Evolutionary conservation across 2,113 vertebrate species (phyloP).

Genomic region (Balaeniceps rex): DNA sequence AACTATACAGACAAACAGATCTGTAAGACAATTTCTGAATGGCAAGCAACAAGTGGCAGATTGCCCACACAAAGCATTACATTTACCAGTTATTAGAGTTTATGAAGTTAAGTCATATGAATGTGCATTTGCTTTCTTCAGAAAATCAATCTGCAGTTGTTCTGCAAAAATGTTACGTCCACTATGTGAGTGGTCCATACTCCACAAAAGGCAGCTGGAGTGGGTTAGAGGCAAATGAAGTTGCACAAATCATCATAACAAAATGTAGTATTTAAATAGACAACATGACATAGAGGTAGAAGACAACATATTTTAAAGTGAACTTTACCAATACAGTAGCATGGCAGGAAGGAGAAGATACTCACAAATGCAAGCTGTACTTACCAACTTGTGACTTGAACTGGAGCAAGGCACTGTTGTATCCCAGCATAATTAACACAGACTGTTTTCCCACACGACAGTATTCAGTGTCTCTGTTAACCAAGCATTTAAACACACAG

Average conservation of each 20-base stretch:
- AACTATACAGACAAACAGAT: background rate
- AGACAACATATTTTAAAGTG: background rate
- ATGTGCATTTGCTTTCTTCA: background rate
- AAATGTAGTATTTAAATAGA: background rate
- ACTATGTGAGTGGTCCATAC: background rate
- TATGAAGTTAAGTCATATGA: background rate
- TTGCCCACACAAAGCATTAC: background rate
- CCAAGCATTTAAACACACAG: slow-evolving; percentile 71
- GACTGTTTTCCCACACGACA: slow-evolving; percentile 78
- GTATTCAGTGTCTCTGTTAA: slow-evolving; percentile 72
- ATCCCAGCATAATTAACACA: slow-evolving; percentile 72
- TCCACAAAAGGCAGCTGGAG: background rate
- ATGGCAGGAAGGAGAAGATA: background rate
- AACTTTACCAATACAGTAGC: background rate
- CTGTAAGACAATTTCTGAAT: background rate
- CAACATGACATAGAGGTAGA: background rate
- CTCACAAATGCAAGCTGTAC: background rate
- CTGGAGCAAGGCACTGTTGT: slow-evolving; percentile 70
- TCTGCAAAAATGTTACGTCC: background rate
- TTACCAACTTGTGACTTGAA: slow-evolving; percentile 75
- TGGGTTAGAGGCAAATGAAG: background rate
- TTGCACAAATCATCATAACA: background rate
- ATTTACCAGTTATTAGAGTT: background rate
- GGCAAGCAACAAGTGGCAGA: background rate
- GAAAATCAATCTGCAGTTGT: background rate